Base-by-base conservation (phyloP, 2,113 vertebrate genomes). In the Pungitius pungitius region DNA sequence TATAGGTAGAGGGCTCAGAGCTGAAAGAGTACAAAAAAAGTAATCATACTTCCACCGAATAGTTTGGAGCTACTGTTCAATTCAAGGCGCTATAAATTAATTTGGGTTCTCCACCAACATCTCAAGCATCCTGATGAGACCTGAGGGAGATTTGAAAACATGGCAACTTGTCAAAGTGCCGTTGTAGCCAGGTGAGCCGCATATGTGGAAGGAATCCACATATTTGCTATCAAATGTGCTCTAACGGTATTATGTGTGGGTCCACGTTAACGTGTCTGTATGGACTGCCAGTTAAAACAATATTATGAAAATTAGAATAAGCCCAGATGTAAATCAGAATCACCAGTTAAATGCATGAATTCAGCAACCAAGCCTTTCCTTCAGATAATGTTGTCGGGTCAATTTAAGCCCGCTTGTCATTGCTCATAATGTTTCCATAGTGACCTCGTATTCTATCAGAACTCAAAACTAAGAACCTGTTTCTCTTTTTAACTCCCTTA, bases 11-110 rank as follows among this genome's bases (percentile, higher is more conserved):
- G 79, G 78, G 91, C 81, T 88, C 73, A 75, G 83, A 70, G 87
- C 88, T 88, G 73, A 83, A 87, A 81, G 86, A 88, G 82, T 77
- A 87, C 75, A 78, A 77, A 89, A 91, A 90, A 94, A 91, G 90
- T 91, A 92, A 93, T 92, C 87, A 89, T 69, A 85, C 85, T 74
- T 80, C 76, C 82, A 58, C 81, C 72, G 69, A 89, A 84, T 84
- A 88, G 89, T 87, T 80, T 64, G 73, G 56, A 75, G 86, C 85
- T 70, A 81, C 75, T 71, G 85, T 91, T 91, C 87, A 89, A 82
- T 90, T 88, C 77, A 77, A 65, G 57, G 69, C 70, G 86, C 84
- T 60, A 63, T 88, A 88, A 88, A 90, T 90, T 89, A 73, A 87
- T 85, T 90, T 80, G 76, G 75, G 73, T 72, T 73, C 78, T 78